phyloP scores from a whole-genome alignment of 2,888 invertebrate species.

The Acleris emargana region DNA sequence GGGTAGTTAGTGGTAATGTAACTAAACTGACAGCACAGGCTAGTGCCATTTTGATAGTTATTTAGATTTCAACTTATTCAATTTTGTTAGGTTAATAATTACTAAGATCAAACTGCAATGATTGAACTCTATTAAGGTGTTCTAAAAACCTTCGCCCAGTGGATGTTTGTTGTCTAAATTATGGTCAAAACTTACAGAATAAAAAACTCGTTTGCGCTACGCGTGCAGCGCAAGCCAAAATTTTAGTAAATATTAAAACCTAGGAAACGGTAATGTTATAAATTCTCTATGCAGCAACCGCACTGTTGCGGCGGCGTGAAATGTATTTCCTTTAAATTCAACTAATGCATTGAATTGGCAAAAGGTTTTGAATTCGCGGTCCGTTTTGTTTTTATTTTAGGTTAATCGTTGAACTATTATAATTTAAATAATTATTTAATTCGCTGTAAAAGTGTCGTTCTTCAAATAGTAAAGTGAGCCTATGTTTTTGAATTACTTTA shows the following conservation, averaged over 20 bases:
- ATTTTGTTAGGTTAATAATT: no score
- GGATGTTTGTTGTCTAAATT: conserved; percentile 42
- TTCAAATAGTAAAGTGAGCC: no score
- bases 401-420: not conserved
- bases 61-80: no score
- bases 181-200: conserved; percentile 46
- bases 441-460: no score
- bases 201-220: conserved; percentile 42
- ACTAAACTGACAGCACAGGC: no score
- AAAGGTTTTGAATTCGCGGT: conserved; percentile 37
- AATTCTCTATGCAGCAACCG: conserved; percentile 48
- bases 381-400: conserved; percentile 14
- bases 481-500: not conserved
- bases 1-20: conserved; percentile 6
- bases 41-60: no score
- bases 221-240: conserved; percentile 39
- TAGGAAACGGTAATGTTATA: conserved; percentile 37
- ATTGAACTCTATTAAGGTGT: no score
- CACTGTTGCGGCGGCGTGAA: conserved; percentile 54
- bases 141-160: conserved; percentile 2
- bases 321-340: conserved; percentile 65
- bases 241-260: conserved; percentile 35
- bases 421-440: not conserved
- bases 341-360: conserved; percentile 54
- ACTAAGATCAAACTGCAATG: no score